Conservation (phyloP, 1,140 invertebrate species). For the Temnothorax curvispinosus region DNA sequence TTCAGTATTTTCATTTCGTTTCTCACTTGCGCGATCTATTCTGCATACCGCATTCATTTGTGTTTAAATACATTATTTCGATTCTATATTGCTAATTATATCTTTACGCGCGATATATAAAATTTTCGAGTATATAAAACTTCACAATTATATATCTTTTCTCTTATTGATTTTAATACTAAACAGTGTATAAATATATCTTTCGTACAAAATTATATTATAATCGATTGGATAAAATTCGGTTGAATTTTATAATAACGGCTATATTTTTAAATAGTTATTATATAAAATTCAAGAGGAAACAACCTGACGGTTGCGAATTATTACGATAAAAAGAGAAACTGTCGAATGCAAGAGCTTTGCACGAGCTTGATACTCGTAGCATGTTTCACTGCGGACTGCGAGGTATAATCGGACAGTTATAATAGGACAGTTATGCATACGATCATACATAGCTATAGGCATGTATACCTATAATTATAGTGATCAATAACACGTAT, state of each 20-base stretch:
- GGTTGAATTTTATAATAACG: not conserved
- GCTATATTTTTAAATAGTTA: not conserved
- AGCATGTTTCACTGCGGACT: not conserved
- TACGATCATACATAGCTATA: conserved; percentile 15
- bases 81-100: no score
- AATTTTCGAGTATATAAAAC: not conserved
- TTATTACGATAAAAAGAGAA: not conserved
- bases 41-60: not conserved
- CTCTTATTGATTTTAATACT: not conserved
- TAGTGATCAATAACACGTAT: conserved; percentile 32
- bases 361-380: not conserved
- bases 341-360: not conserved
- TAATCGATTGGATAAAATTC: not conserved
- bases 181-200: not conserved
- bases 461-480: conserved; percentile 32
- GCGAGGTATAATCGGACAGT: not conserved
- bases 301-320: not conserved
- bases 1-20: not conserved
- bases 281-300: not conserved
- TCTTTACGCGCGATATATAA: not conserved
- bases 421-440: conserved; percentile 7
- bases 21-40: not conserved
- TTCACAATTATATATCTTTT: not conserved
- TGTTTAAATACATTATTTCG: not conserved
- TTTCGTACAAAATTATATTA: not conserved